Evolutionary conservation across 2,113 vertebrate genomes (phyloP).

Genomic region (Pseudonaja textilis): DNA sequence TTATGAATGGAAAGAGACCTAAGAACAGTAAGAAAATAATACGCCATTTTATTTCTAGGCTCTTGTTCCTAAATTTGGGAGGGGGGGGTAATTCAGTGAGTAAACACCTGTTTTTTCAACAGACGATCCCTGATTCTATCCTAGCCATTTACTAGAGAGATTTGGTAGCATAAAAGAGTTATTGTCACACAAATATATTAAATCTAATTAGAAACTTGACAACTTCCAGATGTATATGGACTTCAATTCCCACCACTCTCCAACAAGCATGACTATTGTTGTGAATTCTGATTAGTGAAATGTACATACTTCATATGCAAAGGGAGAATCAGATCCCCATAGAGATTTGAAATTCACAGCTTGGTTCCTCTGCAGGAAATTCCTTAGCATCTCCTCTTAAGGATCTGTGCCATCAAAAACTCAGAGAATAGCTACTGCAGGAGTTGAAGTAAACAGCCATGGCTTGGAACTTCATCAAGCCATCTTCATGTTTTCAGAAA

Average conservation of each 20-base stretch:
- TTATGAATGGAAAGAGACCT: background rate
- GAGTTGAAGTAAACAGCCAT: background rate
- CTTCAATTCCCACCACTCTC: background rate
- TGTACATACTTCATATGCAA: background rate
- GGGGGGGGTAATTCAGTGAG: background rate
- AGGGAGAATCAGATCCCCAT: background rate
- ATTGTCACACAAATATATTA: background rate
- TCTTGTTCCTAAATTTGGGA: background rate
- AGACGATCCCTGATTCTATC: background rate
- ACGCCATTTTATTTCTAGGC: background rate
- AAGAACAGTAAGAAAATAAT: background rate
- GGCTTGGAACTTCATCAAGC: background rate
- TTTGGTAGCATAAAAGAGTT: background rate
- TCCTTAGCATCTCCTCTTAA: background rate
- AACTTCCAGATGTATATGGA: background rate
- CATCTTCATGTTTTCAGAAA: background rate
- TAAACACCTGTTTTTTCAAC: background rate
- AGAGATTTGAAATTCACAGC: background rate
- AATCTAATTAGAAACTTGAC: background rate
- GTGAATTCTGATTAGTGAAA: background rate
- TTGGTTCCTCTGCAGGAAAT: background rate
- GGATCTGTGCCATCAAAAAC: background rate
- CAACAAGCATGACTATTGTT: background rate
- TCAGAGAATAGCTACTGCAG: background rate
- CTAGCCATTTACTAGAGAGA: background rate